phyloP scores from a whole-genome alignment of 2,888 invertebrate genomes.

The Abscondita cerata region DNA sequence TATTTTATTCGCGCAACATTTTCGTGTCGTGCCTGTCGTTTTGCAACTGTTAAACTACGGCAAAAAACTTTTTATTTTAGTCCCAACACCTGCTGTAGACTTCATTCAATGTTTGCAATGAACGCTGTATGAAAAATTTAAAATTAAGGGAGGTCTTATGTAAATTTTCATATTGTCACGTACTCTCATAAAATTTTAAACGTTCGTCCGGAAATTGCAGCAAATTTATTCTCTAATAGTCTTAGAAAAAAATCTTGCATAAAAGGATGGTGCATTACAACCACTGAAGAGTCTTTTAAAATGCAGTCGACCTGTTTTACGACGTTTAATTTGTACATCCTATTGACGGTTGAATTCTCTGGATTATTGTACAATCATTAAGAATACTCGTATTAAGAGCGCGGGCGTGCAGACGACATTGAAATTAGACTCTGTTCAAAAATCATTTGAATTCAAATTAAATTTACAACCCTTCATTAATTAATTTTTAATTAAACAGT shows the following conservation, averaged over 20 bases:
- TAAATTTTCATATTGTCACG: conserved; percentile 31
- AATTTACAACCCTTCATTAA: too few species aligned
- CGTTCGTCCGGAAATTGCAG: conserved; percentile 20
- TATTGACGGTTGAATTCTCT: background rate
- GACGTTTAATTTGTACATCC: background rate
- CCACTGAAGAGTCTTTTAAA: conserved; percentile 4
- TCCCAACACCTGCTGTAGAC: conserved; percentile 26
- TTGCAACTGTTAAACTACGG: conserved; percentile 11
- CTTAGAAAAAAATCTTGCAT: conserved; percentile 9
- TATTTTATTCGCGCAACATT: too few species aligned
- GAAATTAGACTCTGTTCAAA: too few species aligned
- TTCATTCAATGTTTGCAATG: conserved; percentile 12
- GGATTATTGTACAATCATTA: too few species aligned
- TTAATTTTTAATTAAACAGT: too few species aligned
- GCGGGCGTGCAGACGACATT: too few species aligned
- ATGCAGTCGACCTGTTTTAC: conserved; percentile 16
- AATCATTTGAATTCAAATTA: too few species aligned
- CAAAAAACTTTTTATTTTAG: conserved; percentile 19
- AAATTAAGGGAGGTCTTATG: conserved; percentile 29
- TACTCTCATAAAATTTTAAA: conserved; percentile 27
- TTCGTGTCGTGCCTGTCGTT: conserved; percentile 1
- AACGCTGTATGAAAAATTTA: conserved; percentile 17
- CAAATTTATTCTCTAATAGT: conserved; percentile 20
- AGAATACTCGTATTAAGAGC: too few species aligned
- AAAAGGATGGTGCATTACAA: conserved; percentile 17